Conservation (phyloP, 2,797 vertebrate genomes). For the Chelmon rostratus region DNA sequence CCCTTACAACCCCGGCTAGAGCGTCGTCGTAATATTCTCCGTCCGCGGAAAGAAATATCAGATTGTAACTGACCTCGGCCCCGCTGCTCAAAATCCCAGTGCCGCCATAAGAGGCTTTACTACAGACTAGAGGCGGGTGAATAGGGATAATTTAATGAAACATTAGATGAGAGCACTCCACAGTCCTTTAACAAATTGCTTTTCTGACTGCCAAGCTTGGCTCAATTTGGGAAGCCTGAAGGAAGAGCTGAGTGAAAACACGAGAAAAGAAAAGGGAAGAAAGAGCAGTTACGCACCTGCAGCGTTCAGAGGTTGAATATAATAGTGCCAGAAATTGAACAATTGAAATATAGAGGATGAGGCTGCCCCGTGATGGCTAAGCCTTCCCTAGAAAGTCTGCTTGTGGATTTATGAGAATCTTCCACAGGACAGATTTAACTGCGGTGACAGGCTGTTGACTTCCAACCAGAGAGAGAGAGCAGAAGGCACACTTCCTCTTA, state of each 20-base stretch:
- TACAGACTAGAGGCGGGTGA: conserved; percentile 72
- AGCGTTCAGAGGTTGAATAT: conserved; percentile 13
- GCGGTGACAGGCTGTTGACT: conserved; percentile 51
- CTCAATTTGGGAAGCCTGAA: conserved; percentile 67
- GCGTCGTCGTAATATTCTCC: conserved; percentile 47
- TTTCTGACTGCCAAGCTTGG: conserved; percentile 67
- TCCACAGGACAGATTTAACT: conserved; percentile 45
- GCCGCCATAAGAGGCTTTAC: conserved; percentile 80
- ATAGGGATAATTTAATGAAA: conserved; percentile 86
- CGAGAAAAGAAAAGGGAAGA: conserved; percentile 40
- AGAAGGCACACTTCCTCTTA: conserved; percentile 49
- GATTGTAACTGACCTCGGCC: conserved; percentile 72
- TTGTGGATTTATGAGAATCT: conserved; percentile 51
- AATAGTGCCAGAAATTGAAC: conserved; percentile 6
- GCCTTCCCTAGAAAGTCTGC: conserved; percentile 14
- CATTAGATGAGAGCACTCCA: conserved; percentile 81
- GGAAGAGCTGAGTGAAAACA: conserved; percentile 54
- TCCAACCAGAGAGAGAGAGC: conserved; percentile 28
- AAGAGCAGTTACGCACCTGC: conserved; percentile 47
- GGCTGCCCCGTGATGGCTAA: conserved; percentile 12
- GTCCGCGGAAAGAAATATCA: conserved; percentile 74
- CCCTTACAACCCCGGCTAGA: conserved; percentile 26
- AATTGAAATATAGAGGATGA: conserved; percentile 35
- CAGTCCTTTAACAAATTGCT: conserved; percentile 84
- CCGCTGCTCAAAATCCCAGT: conserved; percentile 67